Evolutionary conservation across 2,888 invertebrate species (phyloP).

Genomic region (Fragum fragum): DNA sequence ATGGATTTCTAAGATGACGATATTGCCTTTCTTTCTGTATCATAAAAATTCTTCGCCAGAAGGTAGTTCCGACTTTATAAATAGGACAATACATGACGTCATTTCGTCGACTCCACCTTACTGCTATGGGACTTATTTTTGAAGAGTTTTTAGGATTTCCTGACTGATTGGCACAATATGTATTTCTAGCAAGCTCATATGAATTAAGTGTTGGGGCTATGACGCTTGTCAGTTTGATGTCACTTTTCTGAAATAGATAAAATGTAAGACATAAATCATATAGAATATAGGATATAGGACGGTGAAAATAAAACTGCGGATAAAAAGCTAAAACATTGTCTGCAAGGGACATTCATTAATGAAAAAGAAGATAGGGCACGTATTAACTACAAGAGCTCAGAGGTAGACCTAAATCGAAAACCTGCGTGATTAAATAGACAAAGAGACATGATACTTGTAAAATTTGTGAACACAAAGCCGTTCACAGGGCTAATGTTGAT

Average conservation of each 20-base stretch:
- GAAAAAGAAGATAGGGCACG: no score
- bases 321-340: no score
- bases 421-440: no score
- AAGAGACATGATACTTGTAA: no score
- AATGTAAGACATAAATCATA: no score
- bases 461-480: no score
- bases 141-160: neutral
- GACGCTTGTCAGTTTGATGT: neutral
- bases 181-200: neutral
- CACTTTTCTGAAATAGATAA: neutral
- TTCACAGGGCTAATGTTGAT: no score
- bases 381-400: no score
- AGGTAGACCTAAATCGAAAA: no score
- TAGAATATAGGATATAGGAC: no score
- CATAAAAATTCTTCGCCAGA: constrained; percentile 60
- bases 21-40: constrained; percentile 32
- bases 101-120: constrained; percentile 19
- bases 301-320: no score
- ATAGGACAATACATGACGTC: constrained; percentile 44
- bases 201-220: neutral
- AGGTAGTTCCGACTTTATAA: constrained; percentile 54
- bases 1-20: constrained; percentile 39
- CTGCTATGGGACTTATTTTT: constrained; percentile 20
- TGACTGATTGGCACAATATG: neutral
- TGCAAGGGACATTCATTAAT: no score